Percentiles rank a stretch among this genome's conserved stretches.
phyloP scores from a whole-genome alignment of 2,888 invertebrate genomes.

The Drosophila peninsularis region DNA sequence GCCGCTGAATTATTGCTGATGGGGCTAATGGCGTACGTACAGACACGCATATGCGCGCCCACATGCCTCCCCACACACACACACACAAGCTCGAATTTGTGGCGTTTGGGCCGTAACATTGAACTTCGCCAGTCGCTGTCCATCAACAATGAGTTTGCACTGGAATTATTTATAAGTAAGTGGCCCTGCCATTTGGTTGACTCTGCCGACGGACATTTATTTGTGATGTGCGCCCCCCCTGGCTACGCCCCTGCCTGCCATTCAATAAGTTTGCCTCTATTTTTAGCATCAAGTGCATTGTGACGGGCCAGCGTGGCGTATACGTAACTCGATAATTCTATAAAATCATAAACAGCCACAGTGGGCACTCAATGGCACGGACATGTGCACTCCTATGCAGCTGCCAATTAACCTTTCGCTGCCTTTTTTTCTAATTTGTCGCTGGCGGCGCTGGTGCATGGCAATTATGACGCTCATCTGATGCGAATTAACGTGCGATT shows the following conservation, averaged over 20 bases:
- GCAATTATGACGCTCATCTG: constrained; percentile 64
- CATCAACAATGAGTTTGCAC: constrained; percentile 52
- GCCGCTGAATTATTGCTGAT: constrained; percentile 20
- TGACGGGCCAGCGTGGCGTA: constrained; percentile 17
- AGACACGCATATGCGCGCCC: constrained; percentile 5
- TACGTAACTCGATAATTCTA: constrained; percentile 56
- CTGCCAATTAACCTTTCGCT: constrained; percentile 15
- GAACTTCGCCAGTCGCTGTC: constrained; percentile 64
- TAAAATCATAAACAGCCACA: constrained; percentile 32
- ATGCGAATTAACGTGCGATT: constrained; percentile 58
- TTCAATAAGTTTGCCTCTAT: constrained; percentile 21
- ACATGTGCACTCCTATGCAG: not conserved
- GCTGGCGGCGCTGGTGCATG: constrained; percentile 36
- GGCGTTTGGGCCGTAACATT: constrained; percentile 49
- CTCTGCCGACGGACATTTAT: constrained; percentile 51
- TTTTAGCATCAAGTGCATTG: constrained; percentile 41
- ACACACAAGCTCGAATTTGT: constrained; percentile 4
- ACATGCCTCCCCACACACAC: not conserved
- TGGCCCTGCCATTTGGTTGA: constrained; percentile 55
- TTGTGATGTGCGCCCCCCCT: not conserved
- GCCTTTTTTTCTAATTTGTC: constrained; percentile 10
- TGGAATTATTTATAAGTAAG: constrained; percentile 63
- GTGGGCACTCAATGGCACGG: constrained; percentile 9
- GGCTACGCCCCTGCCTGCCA: not conserved
- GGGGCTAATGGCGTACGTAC: constrained; percentile 23